A percentile compares a stretch with the other conserved stretches of the same genome.
Conservation (phyloP, 1,140 invertebrate genomes). For the Thrips palmi region DNA sequence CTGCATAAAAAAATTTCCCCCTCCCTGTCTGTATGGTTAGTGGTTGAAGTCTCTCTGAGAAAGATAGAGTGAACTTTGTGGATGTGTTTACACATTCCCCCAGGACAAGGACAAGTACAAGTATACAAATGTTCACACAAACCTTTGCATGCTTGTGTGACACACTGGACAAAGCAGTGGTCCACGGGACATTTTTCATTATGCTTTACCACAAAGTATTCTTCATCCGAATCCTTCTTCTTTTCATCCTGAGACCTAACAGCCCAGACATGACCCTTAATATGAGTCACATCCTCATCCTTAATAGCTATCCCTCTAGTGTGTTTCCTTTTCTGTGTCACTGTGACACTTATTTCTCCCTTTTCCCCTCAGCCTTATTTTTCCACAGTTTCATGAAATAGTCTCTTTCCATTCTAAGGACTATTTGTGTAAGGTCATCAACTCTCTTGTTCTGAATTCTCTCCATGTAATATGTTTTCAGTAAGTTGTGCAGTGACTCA, state of each 20-base stretch:
- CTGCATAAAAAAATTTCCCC: no score
- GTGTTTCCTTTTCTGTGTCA: background rate
- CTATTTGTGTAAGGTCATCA: background rate
- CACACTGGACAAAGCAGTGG: background rate
- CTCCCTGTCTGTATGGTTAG: no score
- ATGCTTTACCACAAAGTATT: background rate
- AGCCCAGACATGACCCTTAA: background rate
- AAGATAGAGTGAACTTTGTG: background rate
- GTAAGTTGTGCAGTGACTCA: background rate
- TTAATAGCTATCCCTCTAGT: background rate
- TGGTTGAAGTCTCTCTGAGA: no score
- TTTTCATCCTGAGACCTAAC: background rate
- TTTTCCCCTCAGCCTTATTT: background rate
- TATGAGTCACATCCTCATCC: background rate
- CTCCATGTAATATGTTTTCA: background rate
- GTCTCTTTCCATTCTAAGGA: background rate
- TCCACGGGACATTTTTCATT: background rate
- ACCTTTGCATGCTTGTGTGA: background rate
- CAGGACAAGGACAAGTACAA: background rate
- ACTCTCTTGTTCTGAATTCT: background rate
- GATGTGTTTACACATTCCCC: background rate
- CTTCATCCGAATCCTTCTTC: background rate
- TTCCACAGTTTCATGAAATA: background rate
- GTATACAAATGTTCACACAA: background rate
- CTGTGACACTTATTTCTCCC: background rate